A percentile compares a stretch with the other conserved stretches of the same genome.
Conservation (phyloP, 2,797 vertebrate species). For the Merluccius polli region DNA sequence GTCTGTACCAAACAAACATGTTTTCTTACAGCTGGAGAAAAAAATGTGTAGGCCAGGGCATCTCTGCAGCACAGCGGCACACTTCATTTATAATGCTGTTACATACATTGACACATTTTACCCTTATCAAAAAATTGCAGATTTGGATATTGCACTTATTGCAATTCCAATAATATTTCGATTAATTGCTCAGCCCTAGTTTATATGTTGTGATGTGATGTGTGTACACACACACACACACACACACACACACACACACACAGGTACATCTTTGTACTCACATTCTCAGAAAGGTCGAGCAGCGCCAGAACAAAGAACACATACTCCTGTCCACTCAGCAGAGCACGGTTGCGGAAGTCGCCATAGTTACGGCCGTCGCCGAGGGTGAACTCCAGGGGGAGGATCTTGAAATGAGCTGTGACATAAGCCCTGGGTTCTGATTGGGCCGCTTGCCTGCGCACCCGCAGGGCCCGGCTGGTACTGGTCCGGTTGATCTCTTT, state of each 20-base stretch:
- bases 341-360: constrained; percentile 90
- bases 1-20: too few species aligned
- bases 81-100: too few species aligned
- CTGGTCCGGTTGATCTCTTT: constrained; percentile 92
- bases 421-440: constrained; percentile 89
- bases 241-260: not conserved
- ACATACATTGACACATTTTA: too few species aligned
- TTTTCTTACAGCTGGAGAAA: too few species aligned
- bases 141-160: too few species aligned
- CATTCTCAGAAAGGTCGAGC: constrained; percentile 93
- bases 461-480: constrained; percentile 81
- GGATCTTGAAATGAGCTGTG: constrained; percentile 90
- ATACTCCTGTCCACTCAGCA: constrained; percentile 94
- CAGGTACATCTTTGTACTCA: constrained; percentile 66
- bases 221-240: too few species aligned
- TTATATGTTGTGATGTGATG: constrained; percentile 1
- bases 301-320: constrained; percentile 95
- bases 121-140: too few species aligned
- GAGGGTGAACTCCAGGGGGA: constrained; percentile 92
- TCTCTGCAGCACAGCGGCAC: too few species aligned
- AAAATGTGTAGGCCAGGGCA: too few species aligned
- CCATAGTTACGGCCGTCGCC: constrained; percentile 90
- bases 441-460: constrained; percentile 79
- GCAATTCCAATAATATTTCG: too few species aligned
- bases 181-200: too few species aligned